Base-by-base conservation (phyloP, 2,797 vertebrate species). In the Fistularia tabacaria region DNA sequence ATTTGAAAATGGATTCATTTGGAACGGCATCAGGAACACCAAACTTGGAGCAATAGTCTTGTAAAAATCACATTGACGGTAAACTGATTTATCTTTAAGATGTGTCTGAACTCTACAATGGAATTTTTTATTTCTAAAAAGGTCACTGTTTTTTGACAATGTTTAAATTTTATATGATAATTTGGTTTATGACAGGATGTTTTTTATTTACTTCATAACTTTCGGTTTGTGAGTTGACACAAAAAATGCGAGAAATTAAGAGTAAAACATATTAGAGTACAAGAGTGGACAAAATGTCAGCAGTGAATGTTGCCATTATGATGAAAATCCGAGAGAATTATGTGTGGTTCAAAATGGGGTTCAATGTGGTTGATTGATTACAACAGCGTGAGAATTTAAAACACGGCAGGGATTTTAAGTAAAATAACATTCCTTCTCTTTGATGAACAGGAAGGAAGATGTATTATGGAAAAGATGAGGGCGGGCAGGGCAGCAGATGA, bases 261-360 rank as follows among this genome's bases (percentile, higher is more conserved):
- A 45, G 43, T 11, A 12, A 38, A 10, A 6, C 36, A 7, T n/a
- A n/a, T n/a, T 8, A 37, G 25, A 25, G 42, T 40, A 62, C 56
- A 45, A 57, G 46, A 62, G 53, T 52, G 64, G 70, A 73, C 62
- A 25, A 8, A 46, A 14, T 8, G 49, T 38, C 55, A 36, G 42
- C 12, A 3, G 48, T 36, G 58, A 62, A 61, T 50, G 45, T 51
- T 70, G 73, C 57, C 62, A 59, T 61, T 57, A 51, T 42, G 46
- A 59, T 51, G 54, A 71, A 73, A 54, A 74, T 62, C 72, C 49
- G 7, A 37, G 59, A 59, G 42, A 60, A 69, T 64, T 55, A 37
- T 64, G 64, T 59, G 38, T 2, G 12, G 72, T 85, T 83, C 81
- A 76, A 83, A 82, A 78, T 9, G 1, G 1, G 15, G 64, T 57